A percentile compares a stretch with the other conserved stretches of the same genome.
phyloP scores from a whole-genome alignment of 2,113 vertebrate genomes.

The Tonatia bakeri region DNA sequence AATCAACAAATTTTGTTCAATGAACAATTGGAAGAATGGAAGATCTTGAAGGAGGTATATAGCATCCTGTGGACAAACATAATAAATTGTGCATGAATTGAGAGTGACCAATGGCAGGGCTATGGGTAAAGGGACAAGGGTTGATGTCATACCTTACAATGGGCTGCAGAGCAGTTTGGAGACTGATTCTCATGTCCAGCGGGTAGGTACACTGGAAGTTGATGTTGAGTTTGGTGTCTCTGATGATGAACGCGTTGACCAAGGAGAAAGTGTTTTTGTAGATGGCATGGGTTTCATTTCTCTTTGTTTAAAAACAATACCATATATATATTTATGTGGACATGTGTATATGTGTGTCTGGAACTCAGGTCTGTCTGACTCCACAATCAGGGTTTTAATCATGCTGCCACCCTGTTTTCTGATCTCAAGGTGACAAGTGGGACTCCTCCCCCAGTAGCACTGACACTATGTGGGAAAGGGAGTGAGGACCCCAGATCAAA shows the following conservation, averaged over 20 bases:
- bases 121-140: background rate
- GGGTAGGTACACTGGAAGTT: slow-evolving; percentile 73
- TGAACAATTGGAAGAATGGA: background rate
- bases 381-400: background rate
- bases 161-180: slow-evolving; percentile 67
- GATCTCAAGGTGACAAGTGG: background rate
- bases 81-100: background rate
- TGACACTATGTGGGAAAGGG: background rate
- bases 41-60: background rate
- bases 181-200: slow-evolving; percentile 68
- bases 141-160: slow-evolving; percentile 69
- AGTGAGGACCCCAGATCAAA: background rate
- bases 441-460: background rate
- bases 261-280: slow-evolving; percentile 74
- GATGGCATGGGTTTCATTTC: slow-evolving; percentile 70
- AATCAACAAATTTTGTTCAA: background rate
- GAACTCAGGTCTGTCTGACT: background rate
- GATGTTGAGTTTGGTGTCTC: slow-evolving; percentile 70
- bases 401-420: background rate
- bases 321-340: background rate
- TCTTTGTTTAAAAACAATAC: slow-evolving; percentile 65
- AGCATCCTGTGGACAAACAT: background rate
- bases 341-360: background rate
- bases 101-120: background rate
- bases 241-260: slow-evolving; percentile 72